Evolutionary conservation across 2,113 vertebrate genomes (phyloP).

Genomic region (Dicerorhinus sumatrensis): DNA sequence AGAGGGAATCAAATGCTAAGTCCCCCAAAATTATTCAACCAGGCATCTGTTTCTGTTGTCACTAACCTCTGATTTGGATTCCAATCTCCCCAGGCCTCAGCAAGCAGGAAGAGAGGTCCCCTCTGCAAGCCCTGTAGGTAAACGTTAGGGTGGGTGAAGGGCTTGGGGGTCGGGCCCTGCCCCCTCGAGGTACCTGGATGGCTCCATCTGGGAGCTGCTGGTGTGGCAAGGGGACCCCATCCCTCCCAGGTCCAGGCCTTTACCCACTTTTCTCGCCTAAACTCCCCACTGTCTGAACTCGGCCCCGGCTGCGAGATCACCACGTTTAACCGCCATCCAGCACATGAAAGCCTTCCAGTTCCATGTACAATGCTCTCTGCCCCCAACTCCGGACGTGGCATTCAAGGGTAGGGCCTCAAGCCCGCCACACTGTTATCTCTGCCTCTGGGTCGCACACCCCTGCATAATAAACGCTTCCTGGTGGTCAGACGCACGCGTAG

Average conservation of each 20-base stretch:
- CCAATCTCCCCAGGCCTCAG: background rate
- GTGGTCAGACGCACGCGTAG: background rate
- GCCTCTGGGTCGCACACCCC: background rate
- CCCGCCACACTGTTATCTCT: rapidly evolving
- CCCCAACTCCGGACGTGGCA: no score
- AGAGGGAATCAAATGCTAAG: background rate
- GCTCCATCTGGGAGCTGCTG: background rate
- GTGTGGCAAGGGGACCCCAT: no score
- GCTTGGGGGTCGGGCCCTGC: background rate
- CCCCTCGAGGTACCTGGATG: background rate
- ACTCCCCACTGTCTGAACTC: background rate
- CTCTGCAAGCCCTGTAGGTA: background rate
- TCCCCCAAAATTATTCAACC: background rate
- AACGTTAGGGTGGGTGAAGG: background rate
- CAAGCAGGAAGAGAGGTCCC: background rate
- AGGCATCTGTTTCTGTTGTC: background rate
- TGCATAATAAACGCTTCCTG: background rate
- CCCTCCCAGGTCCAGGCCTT: background rate
- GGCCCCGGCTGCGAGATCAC: rapidly evolving
- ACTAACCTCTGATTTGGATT: background rate
- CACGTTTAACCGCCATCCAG: background rate
- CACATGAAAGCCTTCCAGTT: background rate
- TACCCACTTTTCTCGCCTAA: background rate
- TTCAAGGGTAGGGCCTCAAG: no score
- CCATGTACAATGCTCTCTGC: rapidly evolving